These are phyloP conservation scores for Graptemys geographica DNA, from an alignment of 2,797 vertebrate genomes.

Conservation along the genomic window DNA sequence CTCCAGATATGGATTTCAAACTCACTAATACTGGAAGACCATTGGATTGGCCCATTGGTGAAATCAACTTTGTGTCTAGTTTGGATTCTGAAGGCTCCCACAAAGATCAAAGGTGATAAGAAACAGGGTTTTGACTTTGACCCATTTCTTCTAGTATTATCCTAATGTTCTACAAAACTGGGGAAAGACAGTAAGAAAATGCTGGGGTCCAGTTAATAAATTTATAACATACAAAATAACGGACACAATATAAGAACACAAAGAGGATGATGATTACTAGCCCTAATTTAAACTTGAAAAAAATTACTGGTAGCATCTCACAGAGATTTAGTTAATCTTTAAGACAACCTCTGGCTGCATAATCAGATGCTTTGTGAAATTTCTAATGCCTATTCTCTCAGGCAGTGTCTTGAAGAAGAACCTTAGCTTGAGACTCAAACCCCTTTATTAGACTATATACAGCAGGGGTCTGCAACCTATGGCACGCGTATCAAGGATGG, in stretches of 20 bases:
- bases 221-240: too few relatives aligned
- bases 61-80: neutral
- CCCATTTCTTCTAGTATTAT: neutral
- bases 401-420: neutral
- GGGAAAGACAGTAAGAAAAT: neutral
- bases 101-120: rapidly evolving
- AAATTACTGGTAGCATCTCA: neutral
- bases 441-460: neutral
- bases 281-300: neutral
- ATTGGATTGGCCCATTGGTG: neutral
- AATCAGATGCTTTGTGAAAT: neutral
- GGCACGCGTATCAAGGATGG: too few relatives aligned
- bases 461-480: too few relatives aligned
- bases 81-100: neutral
- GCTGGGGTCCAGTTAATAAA: neutral
- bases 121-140: neutral
- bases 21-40: rapidly evolving
- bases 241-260: neutral
- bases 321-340: neutral
- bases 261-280: neutral
- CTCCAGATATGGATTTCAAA: neutral
- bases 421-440: neutral
- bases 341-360: neutral
- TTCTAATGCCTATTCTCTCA: neutral
- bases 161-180: neutral